phyloP scores from a whole-genome alignment of 2,113 vertebrate species.

The Lamprotornis superbus region DNA sequence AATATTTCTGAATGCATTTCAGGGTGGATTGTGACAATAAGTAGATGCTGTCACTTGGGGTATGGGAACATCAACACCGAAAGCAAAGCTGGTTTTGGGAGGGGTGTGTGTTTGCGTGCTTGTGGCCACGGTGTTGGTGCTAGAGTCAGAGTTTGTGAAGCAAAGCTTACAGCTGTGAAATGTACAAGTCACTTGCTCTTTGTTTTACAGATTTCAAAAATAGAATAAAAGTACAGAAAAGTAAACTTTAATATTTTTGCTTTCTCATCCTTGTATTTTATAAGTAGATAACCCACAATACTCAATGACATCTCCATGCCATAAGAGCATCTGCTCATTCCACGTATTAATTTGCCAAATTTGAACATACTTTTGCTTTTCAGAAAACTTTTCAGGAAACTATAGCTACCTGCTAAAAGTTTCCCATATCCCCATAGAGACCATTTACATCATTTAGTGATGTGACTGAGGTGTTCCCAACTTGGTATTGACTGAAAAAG shows the following conservation, averaged over 20 bases:
- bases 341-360: neutral
- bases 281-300: neutral
- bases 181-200: neutral
- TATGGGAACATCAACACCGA: accelerated
- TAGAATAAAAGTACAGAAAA: neutral
- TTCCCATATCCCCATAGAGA: neutral
- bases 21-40: neutral
- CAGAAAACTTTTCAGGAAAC: neutral
- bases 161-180: neutral
- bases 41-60: neutral
- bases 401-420: neutral
- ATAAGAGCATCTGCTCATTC: neutral
- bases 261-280: neutral
- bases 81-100: neutral
- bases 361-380: neutral
- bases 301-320: neutral
- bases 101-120: accelerated
- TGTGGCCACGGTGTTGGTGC: accelerated
- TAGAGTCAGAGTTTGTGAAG: neutral
- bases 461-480: neutral
- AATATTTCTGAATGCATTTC: neutral
- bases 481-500: neutral
- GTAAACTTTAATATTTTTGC: neutral
- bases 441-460: neutral
- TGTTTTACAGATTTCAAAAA: neutral